Evolutionary conservation across 2,888 invertebrate species (phyloP).

Genomic region (Spicauda simplicius): DNA sequence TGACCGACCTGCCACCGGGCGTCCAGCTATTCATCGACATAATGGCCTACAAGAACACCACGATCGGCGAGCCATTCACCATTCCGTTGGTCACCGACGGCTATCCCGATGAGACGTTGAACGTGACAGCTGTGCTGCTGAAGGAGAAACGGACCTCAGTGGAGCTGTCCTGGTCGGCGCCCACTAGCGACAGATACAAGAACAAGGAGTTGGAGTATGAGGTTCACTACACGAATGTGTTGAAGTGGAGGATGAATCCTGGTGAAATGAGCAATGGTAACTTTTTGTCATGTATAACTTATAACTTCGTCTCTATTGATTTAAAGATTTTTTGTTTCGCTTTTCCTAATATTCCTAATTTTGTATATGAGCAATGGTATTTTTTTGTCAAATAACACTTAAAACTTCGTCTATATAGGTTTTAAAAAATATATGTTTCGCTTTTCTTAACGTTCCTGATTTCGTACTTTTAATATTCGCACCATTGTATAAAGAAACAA

Average conservation of each 20-base stretch:
- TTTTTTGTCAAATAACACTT: too few species aligned
- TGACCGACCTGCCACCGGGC: slow-evolving; percentile 83
- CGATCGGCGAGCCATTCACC: slow-evolving; percentile 81
- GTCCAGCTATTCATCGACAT: slow-evolving; percentile 83
- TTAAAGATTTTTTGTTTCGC: too few species aligned
- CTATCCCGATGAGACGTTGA: slow-evolving; percentile 76
- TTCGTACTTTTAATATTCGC: too few species aligned
- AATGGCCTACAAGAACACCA: slow-evolving; percentile 84
- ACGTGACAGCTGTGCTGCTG: slow-evolving; percentile 75
- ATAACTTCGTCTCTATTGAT: too few species aligned
- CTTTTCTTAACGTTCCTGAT: too few species aligned
- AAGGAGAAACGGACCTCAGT: slow-evolving; percentile 86
- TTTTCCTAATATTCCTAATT: too few species aligned
- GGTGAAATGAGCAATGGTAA: slow-evolving; percentile 85
- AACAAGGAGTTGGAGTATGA: slow-evolving; percentile 84
- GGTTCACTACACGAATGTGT: slow-evolving; percentile 87
- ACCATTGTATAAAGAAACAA: too few species aligned
- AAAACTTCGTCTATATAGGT: too few species aligned
- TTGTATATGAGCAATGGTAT: too few species aligned
- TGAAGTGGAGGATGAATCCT: slow-evolving; percentile 50
- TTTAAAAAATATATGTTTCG: too few species aligned
- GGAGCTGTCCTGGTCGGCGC: slow-evolving; percentile 87
- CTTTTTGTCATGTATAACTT: slow-evolving; percentile 42
- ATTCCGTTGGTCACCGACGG: slow-evolving; percentile 79
- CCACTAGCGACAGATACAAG: slow-evolving; percentile 81